Evolutionary conservation across 2,888 invertebrate genomes (phyloP).

Genomic region (Xanthorhoe spadicearia): DNA sequence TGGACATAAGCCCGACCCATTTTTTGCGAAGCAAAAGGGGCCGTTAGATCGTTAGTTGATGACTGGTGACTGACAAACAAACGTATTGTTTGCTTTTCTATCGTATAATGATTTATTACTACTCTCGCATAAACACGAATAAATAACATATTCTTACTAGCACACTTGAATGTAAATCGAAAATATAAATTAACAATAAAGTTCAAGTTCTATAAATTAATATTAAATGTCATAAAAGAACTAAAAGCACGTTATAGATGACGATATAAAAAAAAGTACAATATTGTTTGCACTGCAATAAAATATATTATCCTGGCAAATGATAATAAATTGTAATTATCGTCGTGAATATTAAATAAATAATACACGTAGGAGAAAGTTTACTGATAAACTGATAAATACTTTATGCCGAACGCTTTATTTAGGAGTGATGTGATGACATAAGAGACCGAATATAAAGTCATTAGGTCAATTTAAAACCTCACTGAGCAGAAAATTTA

Average conservation of each 20-base stretch:
- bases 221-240: background rate
- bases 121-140: conserved; percentile 31
- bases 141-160: conserved; percentile 27
- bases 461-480: background rate
- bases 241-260: too few relatives aligned
- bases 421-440: background rate
- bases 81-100: conserved; percentile 70
- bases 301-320: background rate
- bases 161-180: background rate
- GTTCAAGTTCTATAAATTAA: background rate
- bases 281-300: background rate
- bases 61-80: conserved; percentile 68
- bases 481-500: background rate
- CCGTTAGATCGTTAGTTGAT: conserved; percentile 65
- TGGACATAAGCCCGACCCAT: conserved; percentile 29
- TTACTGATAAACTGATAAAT: background rate
- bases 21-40: conserved; percentile 59
- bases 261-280: too few relatives aligned
- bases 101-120: conserved; percentile 69
- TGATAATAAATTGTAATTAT: background rate
- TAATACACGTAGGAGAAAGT: background rate
- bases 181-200: background rate
- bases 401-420: background rate
- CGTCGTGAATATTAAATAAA: background rate
- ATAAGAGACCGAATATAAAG: background rate